Evolutionary conservation across 30 jellyfish, hydroid and myxozoan species (phyloP).

Genomic region (Hydractinia symbiolongicarpus): DNA sequence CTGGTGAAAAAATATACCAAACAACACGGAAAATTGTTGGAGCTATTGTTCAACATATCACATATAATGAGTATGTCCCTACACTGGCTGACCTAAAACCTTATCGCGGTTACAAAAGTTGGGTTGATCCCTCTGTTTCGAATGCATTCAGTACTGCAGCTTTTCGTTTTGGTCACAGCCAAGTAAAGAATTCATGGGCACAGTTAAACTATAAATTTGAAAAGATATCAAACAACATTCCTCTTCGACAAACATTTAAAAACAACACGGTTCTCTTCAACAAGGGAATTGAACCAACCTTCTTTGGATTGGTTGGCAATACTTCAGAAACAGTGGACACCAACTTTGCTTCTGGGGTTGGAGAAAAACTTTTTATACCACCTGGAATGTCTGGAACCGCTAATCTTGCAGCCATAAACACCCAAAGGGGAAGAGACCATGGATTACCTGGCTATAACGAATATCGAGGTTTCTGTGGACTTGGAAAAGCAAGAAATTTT

Average conservation of each 20-base stretch:
- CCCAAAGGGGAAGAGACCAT: conserved; percentile 95
- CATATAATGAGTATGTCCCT: conserved; percentile 66
- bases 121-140: conserved; percentile 61
- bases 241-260: conserved; percentile 32
- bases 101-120: conserved; percentile 53
- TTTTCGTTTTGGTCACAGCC: conserved; percentile 42
- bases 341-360: conserved; percentile 21
- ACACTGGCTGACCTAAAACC: conserved; percentile 44
- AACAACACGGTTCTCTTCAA: conserved; percentile 50
- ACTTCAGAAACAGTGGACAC: conserved; percentile 43
- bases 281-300: conserved; percentile 69
- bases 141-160: conserved; percentile 36
- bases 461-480: conserved; percentile 23
- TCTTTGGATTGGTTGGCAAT: conserved; percentile 68
- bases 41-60: conserved; percentile 83
- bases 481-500: conserved; percentile 4
- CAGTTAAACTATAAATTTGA: conserved; percentile 26
- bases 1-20: conserved; percentile 61
- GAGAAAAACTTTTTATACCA: conserved; percentile 30
- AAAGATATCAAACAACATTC: not conserved
- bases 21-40: conserved; percentile 84
- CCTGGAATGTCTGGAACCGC: conserved; percentile 45
- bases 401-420: conserved; percentile 74
- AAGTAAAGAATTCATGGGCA: not conserved
- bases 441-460: conserved; percentile 80